A percentile compares a stretch with the other conserved stretches of the same genome.
Conservation (phyloP, 2,888 invertebrate genomes). For the Chalcis sispes region DNA sequence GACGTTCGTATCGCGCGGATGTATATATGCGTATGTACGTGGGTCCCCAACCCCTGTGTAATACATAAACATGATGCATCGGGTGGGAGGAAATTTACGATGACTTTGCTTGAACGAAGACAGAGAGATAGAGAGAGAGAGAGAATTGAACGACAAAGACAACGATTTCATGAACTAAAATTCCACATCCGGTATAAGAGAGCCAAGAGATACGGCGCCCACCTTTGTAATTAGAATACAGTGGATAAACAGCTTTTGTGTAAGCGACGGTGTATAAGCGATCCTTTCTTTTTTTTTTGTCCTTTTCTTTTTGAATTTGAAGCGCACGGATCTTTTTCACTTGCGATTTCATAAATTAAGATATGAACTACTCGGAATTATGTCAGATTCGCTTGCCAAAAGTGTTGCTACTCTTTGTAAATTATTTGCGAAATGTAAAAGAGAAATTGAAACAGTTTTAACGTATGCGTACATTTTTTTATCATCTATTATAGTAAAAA, state of each 20-base stretch:
- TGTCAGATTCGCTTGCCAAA: no score
- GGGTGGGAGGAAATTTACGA: conserved; percentile 64
- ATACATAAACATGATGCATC: conserved; percentile 61
- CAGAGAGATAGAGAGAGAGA: conserved; percentile 18
- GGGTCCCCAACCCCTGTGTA: conserved; percentile 37
- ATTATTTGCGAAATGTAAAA: no score
- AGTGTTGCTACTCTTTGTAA: no score
- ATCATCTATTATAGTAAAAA: no score
- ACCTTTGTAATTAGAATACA: conserved; percentile 53
- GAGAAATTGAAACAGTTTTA: no score
- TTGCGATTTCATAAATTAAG: no score
- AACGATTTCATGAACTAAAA: conserved; percentile 44
- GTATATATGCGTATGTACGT: conserved; percentile 54
- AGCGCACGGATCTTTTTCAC: no score
- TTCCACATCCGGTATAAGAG: conserved; percentile 49
- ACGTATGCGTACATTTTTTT: no score
- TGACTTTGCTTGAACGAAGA: conserved; percentile 38
- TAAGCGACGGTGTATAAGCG: neutral
- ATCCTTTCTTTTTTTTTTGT: no score
- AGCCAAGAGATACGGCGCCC: conserved; percentile 40
- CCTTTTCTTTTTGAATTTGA: no score
- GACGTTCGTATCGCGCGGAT: conserved; percentile 30
- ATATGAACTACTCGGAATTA: no score
- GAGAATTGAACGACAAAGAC: conserved; percentile 17
- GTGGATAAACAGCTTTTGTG: no score